Evolutionary conservation across 37 sponge, comb jelly and placozoan genomes (phyloP).

Genomic region (Beroe forskalii): DNA sequence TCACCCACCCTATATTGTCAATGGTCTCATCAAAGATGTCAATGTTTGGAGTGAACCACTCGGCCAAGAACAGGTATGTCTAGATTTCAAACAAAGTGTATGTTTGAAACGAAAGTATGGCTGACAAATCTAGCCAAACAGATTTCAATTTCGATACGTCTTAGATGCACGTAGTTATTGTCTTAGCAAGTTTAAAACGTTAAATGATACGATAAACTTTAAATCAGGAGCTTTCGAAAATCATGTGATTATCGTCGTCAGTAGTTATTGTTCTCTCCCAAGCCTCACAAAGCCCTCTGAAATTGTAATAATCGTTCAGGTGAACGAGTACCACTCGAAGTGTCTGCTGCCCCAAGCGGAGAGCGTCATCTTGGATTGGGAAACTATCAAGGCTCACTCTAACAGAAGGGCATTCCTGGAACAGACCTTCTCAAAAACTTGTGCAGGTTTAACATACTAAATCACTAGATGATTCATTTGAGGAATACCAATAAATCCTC

Average conservation of each 20-base stretch:
- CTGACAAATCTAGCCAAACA: too few species aligned
- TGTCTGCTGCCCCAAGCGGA: slow-evolving; percentile 19
- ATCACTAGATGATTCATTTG: not conserved
- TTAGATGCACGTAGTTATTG: too few species aligned
- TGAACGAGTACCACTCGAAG: not conserved
- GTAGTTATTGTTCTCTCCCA: too few species aligned
- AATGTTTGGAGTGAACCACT: not conserved
- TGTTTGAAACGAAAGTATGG: too few species aligned
- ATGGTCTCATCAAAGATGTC: slow-evolving; percentile 23
- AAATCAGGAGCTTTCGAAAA: too few species aligned
- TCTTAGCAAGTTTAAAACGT: too few species aligned
- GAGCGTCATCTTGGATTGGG: not conserved
- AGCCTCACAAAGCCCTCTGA: too few species aligned
- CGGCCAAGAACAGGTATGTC: not conserved
- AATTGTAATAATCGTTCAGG: too few species aligned
- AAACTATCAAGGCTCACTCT: not conserved
- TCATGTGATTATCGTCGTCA: too few species aligned
- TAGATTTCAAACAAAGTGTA: not conserved
- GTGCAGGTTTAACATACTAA: not conserved
- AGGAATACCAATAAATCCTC: too few species aligned
- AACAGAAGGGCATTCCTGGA: not conserved
- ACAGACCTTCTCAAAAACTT: not conserved
- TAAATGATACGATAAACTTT: too few species aligned
- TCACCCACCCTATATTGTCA: not conserved
- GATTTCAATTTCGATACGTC: too few species aligned